phyloP scores from a whole-genome alignment of 2,888 invertebrate genomes.

The Abscondita cerata region DNA sequence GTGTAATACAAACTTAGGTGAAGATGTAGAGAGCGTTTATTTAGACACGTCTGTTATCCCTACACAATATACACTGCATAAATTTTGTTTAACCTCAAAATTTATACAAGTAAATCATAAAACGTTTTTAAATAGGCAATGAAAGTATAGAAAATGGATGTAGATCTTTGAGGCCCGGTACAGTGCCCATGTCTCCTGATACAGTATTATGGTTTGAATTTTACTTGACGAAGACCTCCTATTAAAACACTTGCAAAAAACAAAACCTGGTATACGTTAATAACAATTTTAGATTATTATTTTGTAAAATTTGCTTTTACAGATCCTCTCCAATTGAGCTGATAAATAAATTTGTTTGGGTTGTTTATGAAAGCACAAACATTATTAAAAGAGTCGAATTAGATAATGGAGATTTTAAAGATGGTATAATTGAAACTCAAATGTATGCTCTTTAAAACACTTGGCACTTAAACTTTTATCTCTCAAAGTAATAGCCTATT shows the following conservation, averaged over 20 bases:
- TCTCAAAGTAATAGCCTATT: constrained; percentile 82
- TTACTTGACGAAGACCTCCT: constrained; percentile 83
- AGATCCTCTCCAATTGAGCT: constrained; percentile 88
- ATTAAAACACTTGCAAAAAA: constrained; percentile 78
- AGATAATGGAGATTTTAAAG: constrained; percentile 52
- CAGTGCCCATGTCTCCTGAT: constrained; percentile 83
- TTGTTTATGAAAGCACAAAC: constrained; percentile 68
- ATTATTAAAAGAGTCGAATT: constrained; percentile 57
- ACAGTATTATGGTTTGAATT: constrained; percentile 94
- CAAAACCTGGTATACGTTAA: constrained; percentile 80
- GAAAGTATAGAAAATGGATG: constrained; percentile 73
- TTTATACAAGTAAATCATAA: no score
- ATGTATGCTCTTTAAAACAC: constrained; percentile 69
- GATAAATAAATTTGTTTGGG: constrained; percentile 83
- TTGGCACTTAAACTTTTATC: constrained; percentile 85
- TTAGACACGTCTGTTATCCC: no score
- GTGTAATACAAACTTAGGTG: no score
- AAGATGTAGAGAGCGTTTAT: no score
- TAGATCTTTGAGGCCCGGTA: constrained; percentile 81
- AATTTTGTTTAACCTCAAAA: no score
- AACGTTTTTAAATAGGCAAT: no score
- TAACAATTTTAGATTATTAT: no score
- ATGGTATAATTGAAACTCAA: constrained; percentile 62
- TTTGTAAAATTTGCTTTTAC: neutral
- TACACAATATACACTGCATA: no score